Base-by-base conservation (phyloP, 2,888 invertebrate species). In the Lomographa bimaculata region DNA sequence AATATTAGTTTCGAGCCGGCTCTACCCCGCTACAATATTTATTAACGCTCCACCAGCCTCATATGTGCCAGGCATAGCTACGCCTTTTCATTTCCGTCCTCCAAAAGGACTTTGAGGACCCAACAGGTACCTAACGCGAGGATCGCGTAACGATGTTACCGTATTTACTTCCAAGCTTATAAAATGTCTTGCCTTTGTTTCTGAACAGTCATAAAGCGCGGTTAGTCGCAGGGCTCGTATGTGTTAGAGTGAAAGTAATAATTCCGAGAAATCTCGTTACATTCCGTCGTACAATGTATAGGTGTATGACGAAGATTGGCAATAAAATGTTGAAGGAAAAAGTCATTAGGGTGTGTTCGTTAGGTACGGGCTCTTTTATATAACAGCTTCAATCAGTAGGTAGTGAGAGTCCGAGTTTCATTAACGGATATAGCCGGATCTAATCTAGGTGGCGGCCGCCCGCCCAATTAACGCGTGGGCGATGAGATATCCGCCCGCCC, bases 391-490 rank as follows among this genome's bases (percentile, higher is more conserved):
- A 14, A 26, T 19, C 9, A 12, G 57, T 57, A 61, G 62, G 64
- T 63, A 58, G 48, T 60, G 63, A 69, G 72, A 68, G 65, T 64
- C 64, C 63, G 57, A 41, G 71, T 73, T 77, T 86, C 83, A 86
- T 89, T 89, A 87, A 76, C 76, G 68, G 66, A 56, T 63, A 68
- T 60, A 65, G 65, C 61, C 57, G 58, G 52, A 57, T 65, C 66
- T 79, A 80, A 83, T 81, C 79, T 78, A 62, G 58, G 60, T 61
- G 69, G 64, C 67, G 55, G 64, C 72, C 73, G 78, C 71, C 78
- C 86, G 83, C 81, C 87, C 89, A 89, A 89, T 89, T 89, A 89
- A 86, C 87, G 86, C 87, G 82, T 80, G 72, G 84, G 84, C 85
- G 83, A 81, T 79, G 71, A 74, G 81, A 73, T 68, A 66, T 66